Percentiles rank a stretch among this genome's conserved stretches.
Evolutionary conservation across 2,888 invertebrate species (phyloP).

Genomic region (Leptura quadrifasciata): DNA sequence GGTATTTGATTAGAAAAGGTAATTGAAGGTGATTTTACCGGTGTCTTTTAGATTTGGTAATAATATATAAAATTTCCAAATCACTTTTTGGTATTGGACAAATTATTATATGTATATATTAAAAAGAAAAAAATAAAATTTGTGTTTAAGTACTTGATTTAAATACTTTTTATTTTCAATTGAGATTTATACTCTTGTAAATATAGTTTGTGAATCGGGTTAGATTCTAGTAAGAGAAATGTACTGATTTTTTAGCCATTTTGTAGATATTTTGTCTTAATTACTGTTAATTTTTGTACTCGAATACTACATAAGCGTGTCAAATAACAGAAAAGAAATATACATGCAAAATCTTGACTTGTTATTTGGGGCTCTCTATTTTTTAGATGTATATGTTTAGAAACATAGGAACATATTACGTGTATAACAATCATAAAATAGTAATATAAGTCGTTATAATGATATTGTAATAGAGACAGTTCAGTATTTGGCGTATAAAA

Average conservation of each 20-base stretch:
- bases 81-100: not conserved
- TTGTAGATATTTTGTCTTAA: constrained; percentile 37
- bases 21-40: not conserved
- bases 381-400: constrained; percentile 40
- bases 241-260: constrained; percentile 39
- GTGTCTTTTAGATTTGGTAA: not conserved
- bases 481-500: not conserved
- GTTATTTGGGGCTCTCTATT: constrained; percentile 36
- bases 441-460: not conserved
- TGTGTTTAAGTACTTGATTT: not conserved
- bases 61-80: not conserved
- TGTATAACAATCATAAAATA: constrained; percentile 41
- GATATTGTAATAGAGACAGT: constrained; percentile 12
- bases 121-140: not conserved
- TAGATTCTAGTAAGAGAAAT: constrained; percentile 31
- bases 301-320: constrained; percentile 26
- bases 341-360: constrained; percentile 5
- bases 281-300: constrained; percentile 33
- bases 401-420: constrained; percentile 26
- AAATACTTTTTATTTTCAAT: not conserved
- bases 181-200: constrained; percentile 25
- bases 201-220: constrained; percentile 33
- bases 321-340: constrained; percentile 19
- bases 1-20: too few species aligned
- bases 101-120: not conserved